phyloP scores from a whole-genome alignment of 2,888 invertebrate species.

The Lucinisca nassula region DNA sequence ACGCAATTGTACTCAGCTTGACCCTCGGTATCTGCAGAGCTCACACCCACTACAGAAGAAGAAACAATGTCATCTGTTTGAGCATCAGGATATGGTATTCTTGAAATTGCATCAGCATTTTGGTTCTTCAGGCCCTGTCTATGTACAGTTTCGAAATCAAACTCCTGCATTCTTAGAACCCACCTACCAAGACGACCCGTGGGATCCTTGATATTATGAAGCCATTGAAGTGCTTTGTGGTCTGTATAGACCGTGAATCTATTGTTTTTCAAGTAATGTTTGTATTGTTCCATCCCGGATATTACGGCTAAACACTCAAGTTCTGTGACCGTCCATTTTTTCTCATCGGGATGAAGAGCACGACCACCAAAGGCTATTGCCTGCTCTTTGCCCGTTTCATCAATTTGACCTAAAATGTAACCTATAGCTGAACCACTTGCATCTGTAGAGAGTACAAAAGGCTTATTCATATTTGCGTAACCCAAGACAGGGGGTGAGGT shows the following conservation, averaged over 20 bases:
- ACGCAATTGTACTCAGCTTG: no score
- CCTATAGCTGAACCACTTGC: conserved; percentile 46
- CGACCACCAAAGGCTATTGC: conserved; percentile 3
- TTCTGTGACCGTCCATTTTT: conserved; percentile 59
- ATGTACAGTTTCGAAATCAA: conserved; percentile 45
- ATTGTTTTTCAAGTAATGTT: conserved; percentile 53
- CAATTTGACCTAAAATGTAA: conserved; percentile 31
- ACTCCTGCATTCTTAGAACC: conserved; percentile 45
- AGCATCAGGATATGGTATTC: conserved; percentile 28
- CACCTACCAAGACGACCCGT: conserved; percentile 46
- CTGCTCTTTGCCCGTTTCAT: neutral
- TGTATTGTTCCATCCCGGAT: conserved; percentile 44
- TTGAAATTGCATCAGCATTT: conserved; percentile 50
- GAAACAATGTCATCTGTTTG: neutral
- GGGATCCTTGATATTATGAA: conserved; percentile 42
- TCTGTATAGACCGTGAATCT: conserved; percentile 66
- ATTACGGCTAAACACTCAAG: conserved; percentile 56
- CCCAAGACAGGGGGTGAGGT: conserved; percentile 58
- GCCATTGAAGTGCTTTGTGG: conserved; percentile 61
- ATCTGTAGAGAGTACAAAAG: conserved; percentile 60
- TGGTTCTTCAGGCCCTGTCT: conserved; percentile 44
- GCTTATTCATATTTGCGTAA: conserved; percentile 52
- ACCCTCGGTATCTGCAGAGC: no score
- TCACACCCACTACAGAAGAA: neutral
- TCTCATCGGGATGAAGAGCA: conserved; percentile 33